These are phyloP conservation scores for Calidris pygmaea DNA, from an alignment of 2,113 vertebrate genomes.

Conservation along the genomic window DNA sequence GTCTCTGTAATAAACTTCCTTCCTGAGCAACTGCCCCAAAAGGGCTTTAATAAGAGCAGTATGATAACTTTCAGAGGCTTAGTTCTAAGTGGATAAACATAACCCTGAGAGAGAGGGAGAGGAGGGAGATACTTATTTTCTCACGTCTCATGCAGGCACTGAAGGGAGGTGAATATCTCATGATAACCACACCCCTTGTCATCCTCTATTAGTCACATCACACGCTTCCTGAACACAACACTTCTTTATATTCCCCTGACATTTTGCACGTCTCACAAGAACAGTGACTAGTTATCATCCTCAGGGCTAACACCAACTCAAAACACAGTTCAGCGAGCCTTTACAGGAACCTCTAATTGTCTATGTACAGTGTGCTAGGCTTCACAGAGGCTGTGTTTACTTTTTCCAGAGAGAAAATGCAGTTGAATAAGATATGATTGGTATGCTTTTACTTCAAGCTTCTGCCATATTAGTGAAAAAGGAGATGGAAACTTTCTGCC, in stretches of 20 bases:
- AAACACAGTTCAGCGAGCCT: slow-evolving; percentile 37
- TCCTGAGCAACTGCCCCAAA: slow-evolving; percentile 23
- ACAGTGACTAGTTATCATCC: slow-evolving; percentile 56
- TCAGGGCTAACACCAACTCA: slow-evolving; percentile 8
- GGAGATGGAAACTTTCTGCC: neutral
- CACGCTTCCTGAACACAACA: slow-evolving; percentile 63
- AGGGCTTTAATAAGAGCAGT: neutral
- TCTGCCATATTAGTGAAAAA: neutral
- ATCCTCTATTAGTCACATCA: slow-evolving; percentile 76
- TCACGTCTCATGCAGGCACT: slow-evolving; percentile 43
- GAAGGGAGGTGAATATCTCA: slow-evolving; percentile 65
- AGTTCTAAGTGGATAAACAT: slow-evolving; percentile 38
- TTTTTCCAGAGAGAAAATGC: slow-evolving; percentile 13
- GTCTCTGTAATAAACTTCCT: neutral
- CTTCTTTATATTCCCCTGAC: slow-evolving; percentile 68
- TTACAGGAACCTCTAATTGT: slow-evolving; percentile 37
- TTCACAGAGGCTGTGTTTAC: slow-evolving; percentile 8
- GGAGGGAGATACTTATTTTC: slow-evolving; percentile 33
- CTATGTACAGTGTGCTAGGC: neutral
- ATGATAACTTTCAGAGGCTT: slow-evolving; percentile 17
- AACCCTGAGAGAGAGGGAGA: slow-evolving; percentile 25
- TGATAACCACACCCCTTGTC: slow-evolving; percentile 73
- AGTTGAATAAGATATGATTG: neutral
- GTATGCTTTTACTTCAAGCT: slow-evolving; percentile 12
- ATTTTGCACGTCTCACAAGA: slow-evolving; percentile 73